phyloP scores from a whole-genome alignment of 92 coral and sea anemone species.

The Anthopleura xanthogrammica region DNA sequence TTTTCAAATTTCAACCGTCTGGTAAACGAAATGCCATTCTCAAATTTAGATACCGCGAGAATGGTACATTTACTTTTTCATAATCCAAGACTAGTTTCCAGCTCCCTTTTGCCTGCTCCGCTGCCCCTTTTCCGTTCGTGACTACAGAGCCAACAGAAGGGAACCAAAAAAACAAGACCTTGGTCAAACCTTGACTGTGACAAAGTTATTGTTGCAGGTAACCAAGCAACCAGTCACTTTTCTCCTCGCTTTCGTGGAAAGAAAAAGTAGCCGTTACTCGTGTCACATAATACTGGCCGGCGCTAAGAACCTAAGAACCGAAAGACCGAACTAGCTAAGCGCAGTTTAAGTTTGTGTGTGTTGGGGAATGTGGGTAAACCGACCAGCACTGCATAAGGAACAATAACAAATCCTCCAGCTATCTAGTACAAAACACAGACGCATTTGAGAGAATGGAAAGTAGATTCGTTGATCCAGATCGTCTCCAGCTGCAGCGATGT shows the following conservation, averaged over 20 bases:
- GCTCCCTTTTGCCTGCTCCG: slow-evolving; percentile 4
- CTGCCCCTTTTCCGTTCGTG: background rate
- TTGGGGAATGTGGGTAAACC: background rate
- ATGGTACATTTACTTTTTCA: too few relatives aligned
- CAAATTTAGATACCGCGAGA: background rate
- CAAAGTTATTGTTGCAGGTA: background rate
- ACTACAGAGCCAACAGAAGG: background rate
- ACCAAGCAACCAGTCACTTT: background rate
- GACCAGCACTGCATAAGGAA: slow-evolving; percentile 1
- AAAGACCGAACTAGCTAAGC: background rate
- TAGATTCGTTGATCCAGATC: background rate
- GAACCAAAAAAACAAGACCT: background rate
- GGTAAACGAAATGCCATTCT: background rate
- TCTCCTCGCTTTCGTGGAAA: background rate
- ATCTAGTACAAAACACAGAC: background rate
- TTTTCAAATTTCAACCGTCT: background rate
- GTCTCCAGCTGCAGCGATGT: background rate
- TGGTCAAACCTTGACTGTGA: background rate
- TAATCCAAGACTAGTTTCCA: background rate
- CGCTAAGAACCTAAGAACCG: background rate
- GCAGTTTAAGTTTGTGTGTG: background rate
- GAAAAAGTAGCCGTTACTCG: background rate
- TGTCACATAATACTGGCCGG: background rate
- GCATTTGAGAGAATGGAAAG: too few relatives aligned
- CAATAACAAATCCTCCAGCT: background rate